A percentile compares a stretch with the other conserved stretches of the same genome.
These are phyloP conservation scores for Halesus radiatus DNA, from an alignment of 1,140 invertebrate species.

Conservation along the genomic window DNA sequence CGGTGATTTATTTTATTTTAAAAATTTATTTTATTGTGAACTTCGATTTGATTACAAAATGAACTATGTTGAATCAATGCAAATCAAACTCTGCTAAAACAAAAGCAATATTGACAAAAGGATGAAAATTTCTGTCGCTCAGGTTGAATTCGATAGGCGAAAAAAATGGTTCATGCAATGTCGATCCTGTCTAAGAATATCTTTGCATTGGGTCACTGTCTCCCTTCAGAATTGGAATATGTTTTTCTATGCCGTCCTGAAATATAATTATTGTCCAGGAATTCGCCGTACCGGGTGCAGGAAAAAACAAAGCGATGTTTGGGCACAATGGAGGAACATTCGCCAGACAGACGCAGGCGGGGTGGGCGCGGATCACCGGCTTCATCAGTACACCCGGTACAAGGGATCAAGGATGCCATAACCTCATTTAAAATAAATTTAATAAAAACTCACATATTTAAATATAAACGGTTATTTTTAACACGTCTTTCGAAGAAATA, in stretches of 20 bases:
- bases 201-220: constrained; percentile 25
- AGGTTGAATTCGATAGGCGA: too few relatives aligned
- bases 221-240: background rate
- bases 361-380: constrained; percentile 18
- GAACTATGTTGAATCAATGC: too few relatives aligned
- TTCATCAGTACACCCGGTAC: constrained; percentile 7
- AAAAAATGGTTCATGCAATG: too few relatives aligned
- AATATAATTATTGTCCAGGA: constrained; percentile 24
- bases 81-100: too few relatives aligned
- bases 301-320: constrained; percentile 30
- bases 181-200: background rate
- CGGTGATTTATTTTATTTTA: too few relatives aligned
- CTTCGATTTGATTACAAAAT: too few relatives aligned
- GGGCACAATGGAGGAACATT: constrained; percentile 21
- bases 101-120: too few relatives aligned
- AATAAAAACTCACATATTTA: background rate
- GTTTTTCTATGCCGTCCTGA: constrained; percentile 15
- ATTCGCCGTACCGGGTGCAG: constrained; percentile 8
- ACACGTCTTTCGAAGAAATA: too few relatives aligned
- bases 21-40: too few relatives aligned
- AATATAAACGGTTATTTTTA: too few relatives aligned
- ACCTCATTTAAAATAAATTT: background rate
- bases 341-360: constrained; percentile 15
- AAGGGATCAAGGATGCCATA: background rate
- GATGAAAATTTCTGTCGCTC: too few relatives aligned